phyloP scores from a whole-genome alignment of 2,888 invertebrate species.

The Embidobia sp. region DNA sequence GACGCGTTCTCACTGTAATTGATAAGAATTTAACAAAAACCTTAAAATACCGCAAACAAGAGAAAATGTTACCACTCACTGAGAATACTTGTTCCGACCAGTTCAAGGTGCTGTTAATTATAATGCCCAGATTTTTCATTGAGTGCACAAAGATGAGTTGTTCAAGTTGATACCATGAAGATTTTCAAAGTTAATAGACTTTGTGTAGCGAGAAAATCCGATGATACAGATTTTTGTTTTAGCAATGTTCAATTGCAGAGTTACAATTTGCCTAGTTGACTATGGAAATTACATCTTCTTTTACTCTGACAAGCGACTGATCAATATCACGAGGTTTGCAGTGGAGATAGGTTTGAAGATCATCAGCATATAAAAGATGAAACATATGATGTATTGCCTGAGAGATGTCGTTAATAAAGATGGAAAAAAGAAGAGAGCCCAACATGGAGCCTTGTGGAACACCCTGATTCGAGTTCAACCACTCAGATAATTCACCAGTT shows the following conservation, averaged over 20 bases:
- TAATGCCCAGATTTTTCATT: no score
- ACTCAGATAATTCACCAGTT: not conserved
- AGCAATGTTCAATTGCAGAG: no score
- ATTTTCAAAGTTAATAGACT: no score
- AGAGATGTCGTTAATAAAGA: not conserved
- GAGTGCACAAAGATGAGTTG: no score
- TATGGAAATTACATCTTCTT: not conserved
- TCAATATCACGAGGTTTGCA: not conserved
- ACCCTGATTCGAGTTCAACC: not conserved
- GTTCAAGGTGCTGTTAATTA: no score
- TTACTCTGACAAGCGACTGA: not conserved
- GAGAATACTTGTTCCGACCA: no score
- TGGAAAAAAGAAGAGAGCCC: not conserved
- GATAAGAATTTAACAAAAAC: not conserved
- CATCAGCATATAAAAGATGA: not conserved
- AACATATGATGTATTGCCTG: not conserved
- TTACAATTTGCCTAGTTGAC: no score
- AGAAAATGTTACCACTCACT: not conserved
- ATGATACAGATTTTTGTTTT: no score
- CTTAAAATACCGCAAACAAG: not conserved
- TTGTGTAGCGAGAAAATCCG: no score
- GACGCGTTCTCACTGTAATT: not conserved
- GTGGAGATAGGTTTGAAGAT: not conserved
- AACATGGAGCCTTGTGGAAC: not conserved
- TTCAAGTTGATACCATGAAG: no score